These are phyloP conservation scores for Alviniconcha strummeri DNA, from an alignment of 2,888 invertebrate genomes.

Conservation along the genomic window DNA sequence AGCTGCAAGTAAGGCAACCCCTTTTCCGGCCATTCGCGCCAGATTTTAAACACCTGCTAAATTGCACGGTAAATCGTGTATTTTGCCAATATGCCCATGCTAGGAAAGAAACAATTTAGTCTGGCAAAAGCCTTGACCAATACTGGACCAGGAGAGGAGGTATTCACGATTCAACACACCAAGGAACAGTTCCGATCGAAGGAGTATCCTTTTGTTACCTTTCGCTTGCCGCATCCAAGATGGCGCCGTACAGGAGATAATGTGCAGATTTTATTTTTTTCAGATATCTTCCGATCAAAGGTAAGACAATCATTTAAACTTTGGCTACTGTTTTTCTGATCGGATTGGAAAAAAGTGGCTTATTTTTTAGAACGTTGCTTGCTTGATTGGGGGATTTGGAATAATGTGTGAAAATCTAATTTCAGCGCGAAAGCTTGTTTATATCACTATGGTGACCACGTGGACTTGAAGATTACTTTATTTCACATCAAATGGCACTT, in stretches of 20 bases:
- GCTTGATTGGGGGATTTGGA: background rate
- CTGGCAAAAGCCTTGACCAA: constrained; percentile 57
- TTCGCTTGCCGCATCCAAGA: constrained; percentile 58
- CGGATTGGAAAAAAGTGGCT: no score
- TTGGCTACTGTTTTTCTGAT: background rate
- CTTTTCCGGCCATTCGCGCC: constrained; percentile 61
- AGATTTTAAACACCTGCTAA: constrained; percentile 64
- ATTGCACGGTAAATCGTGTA: constrained; percentile 48
- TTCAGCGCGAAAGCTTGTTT: constrained; percentile 44
- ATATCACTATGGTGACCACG: constrained; percentile 52
- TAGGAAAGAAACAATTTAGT: constrained; percentile 65
- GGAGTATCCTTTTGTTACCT: constrained; percentile 68
- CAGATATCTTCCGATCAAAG: background rate
- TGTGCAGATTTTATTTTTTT: constrained; percentile 24
- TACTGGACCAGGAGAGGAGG: constrained; percentile 56
- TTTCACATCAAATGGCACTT: background rate
- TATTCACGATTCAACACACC: constrained; percentile 67
- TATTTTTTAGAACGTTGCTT: no score
- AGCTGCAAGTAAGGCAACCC: constrained; percentile 25
- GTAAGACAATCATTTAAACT: background rate
- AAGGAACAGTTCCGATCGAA: constrained; percentile 70
- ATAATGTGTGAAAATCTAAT: constrained; percentile 8
- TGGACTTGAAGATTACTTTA: constrained; percentile 33
- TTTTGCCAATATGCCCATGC: constrained; percentile 66
- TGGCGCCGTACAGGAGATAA: constrained; percentile 64